Percentiles rank a stretch among this genome's conserved stretches.
These are phyloP conservation scores for Syngnathoides biaculeatus DNA, from an alignment of 2,113 vertebrate genomes.

Conservation along the genomic window DNA sequence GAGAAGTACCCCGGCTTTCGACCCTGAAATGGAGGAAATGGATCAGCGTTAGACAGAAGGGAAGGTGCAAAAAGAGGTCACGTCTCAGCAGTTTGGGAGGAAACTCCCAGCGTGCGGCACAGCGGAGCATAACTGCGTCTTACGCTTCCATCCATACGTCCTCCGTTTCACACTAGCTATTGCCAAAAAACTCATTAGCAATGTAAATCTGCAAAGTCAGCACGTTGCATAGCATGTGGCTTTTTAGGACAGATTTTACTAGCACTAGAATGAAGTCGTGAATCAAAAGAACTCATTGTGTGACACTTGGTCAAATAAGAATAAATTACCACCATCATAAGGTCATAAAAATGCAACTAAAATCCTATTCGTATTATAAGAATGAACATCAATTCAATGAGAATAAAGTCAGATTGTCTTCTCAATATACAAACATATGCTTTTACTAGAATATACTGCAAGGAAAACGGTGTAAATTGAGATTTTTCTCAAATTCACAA, in stretches of 20 bases:
- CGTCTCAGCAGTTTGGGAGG: conserved; percentile 15
- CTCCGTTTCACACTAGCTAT: conserved; percentile 47
- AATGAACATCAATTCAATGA: neutral
- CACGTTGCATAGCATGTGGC: neutral
- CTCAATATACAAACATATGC: too few relatives aligned
- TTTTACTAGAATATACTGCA: too few relatives aligned
- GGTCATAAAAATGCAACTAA: neutral
- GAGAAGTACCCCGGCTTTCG: conserved; percentile 94
- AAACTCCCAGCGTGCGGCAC: conserved; percentile 47
- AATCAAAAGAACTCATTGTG: neutral
- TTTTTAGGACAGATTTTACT: neutral
- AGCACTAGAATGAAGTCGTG: neutral
- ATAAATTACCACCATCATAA: neutral
- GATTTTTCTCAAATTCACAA: too few relatives aligned
- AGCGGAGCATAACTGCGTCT: conserved; percentile 44
- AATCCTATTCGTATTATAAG: neutral
- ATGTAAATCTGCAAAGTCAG: conserved; percentile 51
- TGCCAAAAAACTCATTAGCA: conserved; percentile 57
- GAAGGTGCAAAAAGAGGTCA: conserved; percentile 26
- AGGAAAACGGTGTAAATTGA: too few relatives aligned
- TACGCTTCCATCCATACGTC: conserved; percentile 46
- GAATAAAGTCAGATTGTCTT: too few relatives aligned
- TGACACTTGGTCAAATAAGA: neutral
- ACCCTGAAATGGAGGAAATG: conserved; percentile 71
- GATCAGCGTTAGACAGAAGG: conserved; percentile 21